Percentiles rank a stretch among this genome's conserved stretches.
These are phyloP conservation scores for Diprion similis DNA, from an alignment of 1,140 invertebrate species.

Conservation along the genomic window DNA sequence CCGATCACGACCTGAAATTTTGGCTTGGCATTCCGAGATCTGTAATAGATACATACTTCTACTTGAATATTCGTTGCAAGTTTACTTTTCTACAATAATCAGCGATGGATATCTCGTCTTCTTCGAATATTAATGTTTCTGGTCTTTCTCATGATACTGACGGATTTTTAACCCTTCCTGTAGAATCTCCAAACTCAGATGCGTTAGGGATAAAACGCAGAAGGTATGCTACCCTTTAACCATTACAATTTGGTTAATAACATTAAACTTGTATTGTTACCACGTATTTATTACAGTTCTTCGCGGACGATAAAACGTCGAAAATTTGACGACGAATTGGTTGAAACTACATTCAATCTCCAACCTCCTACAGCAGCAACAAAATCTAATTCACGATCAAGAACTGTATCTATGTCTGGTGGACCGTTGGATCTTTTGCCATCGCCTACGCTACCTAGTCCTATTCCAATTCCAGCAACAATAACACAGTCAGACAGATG, in stretches of 20 bases:
- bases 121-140: slow-evolving; percentile 41
- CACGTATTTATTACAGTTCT: slow-evolving; percentile 67
- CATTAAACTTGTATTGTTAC: neutral
- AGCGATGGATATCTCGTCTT: slow-evolving; percentile 37
- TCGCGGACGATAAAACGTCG: slow-evolving; percentile 93
- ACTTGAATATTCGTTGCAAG: too few species aligned
- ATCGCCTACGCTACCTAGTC: slow-evolving; percentile 50
- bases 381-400: slow-evolving; percentile 64
- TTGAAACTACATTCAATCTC: slow-evolving; percentile 78
- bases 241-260: slow-evolving; percentile 15
- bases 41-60: too few species aligned
- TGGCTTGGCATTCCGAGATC: too few species aligned
- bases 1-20: too few species aligned
- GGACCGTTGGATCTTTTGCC: slow-evolving; percentile 55
- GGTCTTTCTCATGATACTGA: slow-evolving; percentile 43
- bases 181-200: slow-evolving; percentile 50
- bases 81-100: neutral
- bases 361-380: slow-evolving; percentile 70
- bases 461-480: slow-evolving; percentile 50
- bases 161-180: slow-evolving; percentile 49
- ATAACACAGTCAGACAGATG: slow-evolving; percentile 49
- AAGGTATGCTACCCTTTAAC: slow-evolving; percentile 35
- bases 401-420: slow-evolving; percentile 57
- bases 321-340: slow-evolving; percentile 97
- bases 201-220: slow-evolving; percentile 55